A percentile compares a stretch with the other conserved stretches of the same genome.
These are phyloP conservation scores for Pseudomyrmex pallidus DNA, from an alignment of 1,140 invertebrate genomes.

Conservation along the genomic window DNA sequence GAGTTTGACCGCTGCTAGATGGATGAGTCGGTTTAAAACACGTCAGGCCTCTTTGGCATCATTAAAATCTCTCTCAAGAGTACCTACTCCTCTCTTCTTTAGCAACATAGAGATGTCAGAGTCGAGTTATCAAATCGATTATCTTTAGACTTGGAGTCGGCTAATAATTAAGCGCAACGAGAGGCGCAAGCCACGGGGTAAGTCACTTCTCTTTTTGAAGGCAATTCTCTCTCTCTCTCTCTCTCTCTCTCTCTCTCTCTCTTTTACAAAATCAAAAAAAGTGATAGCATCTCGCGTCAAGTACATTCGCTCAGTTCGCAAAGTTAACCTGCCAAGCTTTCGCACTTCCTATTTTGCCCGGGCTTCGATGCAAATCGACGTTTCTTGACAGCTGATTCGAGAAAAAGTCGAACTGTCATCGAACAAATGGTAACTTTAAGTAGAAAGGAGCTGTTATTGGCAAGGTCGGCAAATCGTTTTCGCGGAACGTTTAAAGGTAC, in stretches of 20 bases:
- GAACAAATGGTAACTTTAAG: conserved; percentile 38
- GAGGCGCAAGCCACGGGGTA: too few species aligned
- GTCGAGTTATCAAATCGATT: conserved; percentile 54
- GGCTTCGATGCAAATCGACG: conserved; percentile 17
- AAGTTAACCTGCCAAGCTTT: neutral
- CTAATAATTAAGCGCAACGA: conserved; percentile 40
- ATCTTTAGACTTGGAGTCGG: conserved; percentile 21
- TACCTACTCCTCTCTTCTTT: neutral
- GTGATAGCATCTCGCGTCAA: too few species aligned
- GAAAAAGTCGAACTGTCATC: conserved; percentile 14
- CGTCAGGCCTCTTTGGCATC: conserved; percentile 36
- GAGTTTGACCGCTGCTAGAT: conserved; percentile 16
- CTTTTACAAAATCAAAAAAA: neutral
- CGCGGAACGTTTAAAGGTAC: conserved; percentile 48
- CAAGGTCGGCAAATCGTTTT: conserved; percentile 52
- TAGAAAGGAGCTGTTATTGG: conserved; percentile 44
- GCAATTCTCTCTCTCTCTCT: neutral
- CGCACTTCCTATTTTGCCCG: neutral
- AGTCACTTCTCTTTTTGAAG: conserved; percentile 32
- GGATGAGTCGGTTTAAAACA: conserved; percentile 51
- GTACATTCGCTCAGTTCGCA: neutral
- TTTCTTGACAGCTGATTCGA: neutral
- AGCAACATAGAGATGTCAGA: conserved; percentile 37
- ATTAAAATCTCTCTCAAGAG: conserved; percentile 34
- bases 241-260: neutral